Evolutionary conservation across 2,888 invertebrate genomes (phyloP), one percentile per base, ranked within the genome.

Genomic region (Spialia ferax): DNA sequence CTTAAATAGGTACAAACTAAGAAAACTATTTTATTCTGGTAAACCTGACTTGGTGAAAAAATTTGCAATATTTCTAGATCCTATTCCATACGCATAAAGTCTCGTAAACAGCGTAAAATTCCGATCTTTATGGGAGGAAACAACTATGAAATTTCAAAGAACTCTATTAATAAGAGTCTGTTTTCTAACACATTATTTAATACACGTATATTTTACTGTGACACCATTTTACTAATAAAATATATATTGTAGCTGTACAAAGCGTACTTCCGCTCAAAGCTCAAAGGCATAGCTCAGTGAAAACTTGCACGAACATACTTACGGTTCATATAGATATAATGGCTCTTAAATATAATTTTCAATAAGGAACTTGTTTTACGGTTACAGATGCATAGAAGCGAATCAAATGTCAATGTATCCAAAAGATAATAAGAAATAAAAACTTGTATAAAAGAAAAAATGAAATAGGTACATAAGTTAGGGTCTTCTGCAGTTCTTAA

Each of bases 221-320:
- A 38, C 38, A 7, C 5, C 38, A 42, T 42, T 42, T 11, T 18
- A 11, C 2, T 48, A 48, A 48, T 48, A 48, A 48, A 48, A 48
- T 52, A n/a, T n/a, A n/a, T n/a, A n/a, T n/a, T n/a, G 26, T 52
- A 52, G 38, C n/a, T 38, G 26, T 52, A 52, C 52, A 50, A 50
- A 50, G 50, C 22, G 50, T 22, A 22, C 50, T 20, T 10, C 22
- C 22, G 20, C 7, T 50, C 54, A 55, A 26, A 63, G 55, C 63
- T 63, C 63, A 63, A 63, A 63, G 63, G 55, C 63, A 55, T 63
- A 63, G 7, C 42, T 63, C 54, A 26, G 52, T 54, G 54, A 23
- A 50, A 50, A 50, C 22, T 50, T 22, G 50, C 50, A 23, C 55
- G 42, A 42, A 54, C 26, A 42, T 63, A 8, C 52, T 63, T 63